Evolutionary conservation across 2,113 vertebrate genomes (phyloP).

Genomic region (Vidua chalybeata): DNA sequence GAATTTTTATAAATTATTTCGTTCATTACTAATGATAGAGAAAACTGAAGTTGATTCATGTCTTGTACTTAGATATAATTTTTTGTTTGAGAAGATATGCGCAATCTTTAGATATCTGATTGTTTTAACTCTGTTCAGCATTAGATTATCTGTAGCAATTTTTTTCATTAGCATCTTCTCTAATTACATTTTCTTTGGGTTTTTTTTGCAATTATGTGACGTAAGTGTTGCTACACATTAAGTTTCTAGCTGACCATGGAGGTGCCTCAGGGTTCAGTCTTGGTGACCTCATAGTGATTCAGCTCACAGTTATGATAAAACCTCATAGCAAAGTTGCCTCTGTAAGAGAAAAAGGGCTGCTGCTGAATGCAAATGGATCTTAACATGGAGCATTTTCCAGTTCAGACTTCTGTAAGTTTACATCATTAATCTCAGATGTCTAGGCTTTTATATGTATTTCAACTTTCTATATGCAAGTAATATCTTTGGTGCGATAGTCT

Average conservation of each 20-base stretch:
- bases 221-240: neutral
- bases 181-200: neutral
- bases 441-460: neutral
- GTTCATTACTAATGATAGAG: neutral
- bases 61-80: neutral
- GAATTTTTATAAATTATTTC: neutral
- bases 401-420: neutral
- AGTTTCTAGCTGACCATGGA: neutral
- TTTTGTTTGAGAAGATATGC: neutral
- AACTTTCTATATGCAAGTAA: neutral
- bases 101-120: neutral
- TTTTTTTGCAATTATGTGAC: neutral
- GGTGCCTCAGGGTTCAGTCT: neutral
- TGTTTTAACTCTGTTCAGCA: neutral
- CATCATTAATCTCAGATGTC: neutral
- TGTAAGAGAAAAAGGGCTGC: neutral
- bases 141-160: neutral
- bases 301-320: neutral
- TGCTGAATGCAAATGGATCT: neutral
- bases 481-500: neutral
- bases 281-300: constrained; percentile 11
- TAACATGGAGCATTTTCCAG: neutral
- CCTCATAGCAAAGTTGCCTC: neutral
- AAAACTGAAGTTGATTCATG: neutral
- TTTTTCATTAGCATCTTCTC: neutral